phyloP scores from a whole-genome alignment of 1,140 invertebrate genomes.

The Pseudomyrmex sp. region DNA sequence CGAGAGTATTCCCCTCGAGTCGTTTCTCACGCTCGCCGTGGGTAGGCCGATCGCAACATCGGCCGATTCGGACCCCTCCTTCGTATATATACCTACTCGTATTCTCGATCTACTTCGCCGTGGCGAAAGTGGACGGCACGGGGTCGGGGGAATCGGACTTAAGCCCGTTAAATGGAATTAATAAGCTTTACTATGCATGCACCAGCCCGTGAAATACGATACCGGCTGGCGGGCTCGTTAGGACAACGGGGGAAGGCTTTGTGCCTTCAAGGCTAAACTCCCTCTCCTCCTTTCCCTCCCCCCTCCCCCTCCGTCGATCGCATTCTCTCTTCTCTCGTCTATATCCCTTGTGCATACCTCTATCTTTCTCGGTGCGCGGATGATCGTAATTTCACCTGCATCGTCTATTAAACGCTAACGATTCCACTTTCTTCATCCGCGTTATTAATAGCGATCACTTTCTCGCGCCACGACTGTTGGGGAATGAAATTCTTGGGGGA shows the following conservation, averaged over 20 bases:
- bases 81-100: constrained; percentile 73
- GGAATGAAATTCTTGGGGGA: not conserved
- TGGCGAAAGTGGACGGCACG: constrained; percentile 4
- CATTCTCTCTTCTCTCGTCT: constrained; percentile 9
- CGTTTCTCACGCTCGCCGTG: constrained; percentile 73
- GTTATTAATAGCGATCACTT: constrained; percentile 33
- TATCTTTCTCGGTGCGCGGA: constrained; percentile 46
- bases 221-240: constrained; percentile 78
- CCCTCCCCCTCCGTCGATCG: not conserved
- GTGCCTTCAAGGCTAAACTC: constrained; percentile 78
- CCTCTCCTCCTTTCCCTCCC: constrained; percentile 55
- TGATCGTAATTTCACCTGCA: constrained; percentile 52
- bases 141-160: constrained; percentile 73
- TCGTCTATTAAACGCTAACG: constrained; percentile 28
- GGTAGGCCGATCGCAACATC: constrained; percentile 71
- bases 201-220: constrained; percentile 82
- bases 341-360: not conserved
- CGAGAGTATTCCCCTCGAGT: constrained; percentile 61
- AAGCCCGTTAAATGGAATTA: constrained; percentile 83
- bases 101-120: constrained; percentile 77
- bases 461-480: not conserved
- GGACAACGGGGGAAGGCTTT: constrained; percentile 78
- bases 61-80: constrained; percentile 64
- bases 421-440: constrained; percentile 19
- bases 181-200: constrained; percentile 83